Conservation (phyloP, 2,797 vertebrate genomes). For the Pithecia hirsuta region DNA sequence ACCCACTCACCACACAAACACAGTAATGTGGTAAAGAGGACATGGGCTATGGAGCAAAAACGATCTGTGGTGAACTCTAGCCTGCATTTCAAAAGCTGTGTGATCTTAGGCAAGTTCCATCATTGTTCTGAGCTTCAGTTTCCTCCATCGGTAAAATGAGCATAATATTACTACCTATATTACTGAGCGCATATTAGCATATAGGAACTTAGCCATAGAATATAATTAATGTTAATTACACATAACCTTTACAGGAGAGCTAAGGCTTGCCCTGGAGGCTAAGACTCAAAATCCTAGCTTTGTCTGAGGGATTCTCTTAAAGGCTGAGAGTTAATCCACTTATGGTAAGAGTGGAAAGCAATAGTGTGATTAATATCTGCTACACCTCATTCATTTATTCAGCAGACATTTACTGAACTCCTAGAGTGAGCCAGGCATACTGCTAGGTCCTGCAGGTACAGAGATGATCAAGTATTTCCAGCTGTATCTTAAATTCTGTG, state of each 20-base stretch:
- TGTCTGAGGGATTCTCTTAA: not conserved
- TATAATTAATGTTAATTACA: constrained; percentile 15
- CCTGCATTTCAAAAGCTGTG: not conserved
- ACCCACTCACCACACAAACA: not conserved
- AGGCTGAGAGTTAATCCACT: not conserved
- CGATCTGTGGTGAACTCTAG: not conserved
- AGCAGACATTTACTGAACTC: not conserved
- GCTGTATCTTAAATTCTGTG: not conserved
- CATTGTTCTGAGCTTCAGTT: not conserved
- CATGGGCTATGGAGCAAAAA: not conserved
- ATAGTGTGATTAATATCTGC: not conserved
- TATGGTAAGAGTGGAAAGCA: not conserved
- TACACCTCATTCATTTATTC: not conserved
- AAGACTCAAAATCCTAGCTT: not conserved
- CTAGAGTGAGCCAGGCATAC: not conserved
- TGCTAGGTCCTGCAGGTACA: not conserved
- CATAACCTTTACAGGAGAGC: not conserved
- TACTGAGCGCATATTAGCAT: not conserved
- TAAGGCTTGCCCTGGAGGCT: not conserved
- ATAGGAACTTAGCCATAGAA: constrained; percentile 5
- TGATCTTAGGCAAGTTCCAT: not conserved
- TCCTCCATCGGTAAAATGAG: not conserved
- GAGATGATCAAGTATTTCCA: not conserved
- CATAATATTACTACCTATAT: not conserved
- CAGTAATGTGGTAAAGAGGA: accelerated